Evolutionary conservation across 1,140 invertebrate species (phyloP), one percentile per base, ranked within the genome.

Genomic region (Apis dorsata): DNA sequence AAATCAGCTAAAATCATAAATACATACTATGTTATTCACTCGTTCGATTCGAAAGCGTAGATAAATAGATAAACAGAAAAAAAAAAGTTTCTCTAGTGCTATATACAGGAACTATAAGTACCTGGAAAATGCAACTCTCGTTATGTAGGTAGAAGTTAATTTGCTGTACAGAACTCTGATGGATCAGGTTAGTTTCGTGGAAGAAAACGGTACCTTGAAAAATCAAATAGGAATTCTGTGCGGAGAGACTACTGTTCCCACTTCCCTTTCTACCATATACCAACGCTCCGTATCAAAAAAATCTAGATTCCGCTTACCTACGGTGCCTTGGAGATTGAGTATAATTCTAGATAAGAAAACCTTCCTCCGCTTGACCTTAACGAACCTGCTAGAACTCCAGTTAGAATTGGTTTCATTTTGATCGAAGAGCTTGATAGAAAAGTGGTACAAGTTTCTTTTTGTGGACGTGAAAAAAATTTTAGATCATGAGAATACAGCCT

Each of bases 191-290:
- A 75, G 82, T 77, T 89, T 89, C 87, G 71, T 72, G 65, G 87
- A 89, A 89, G 83, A 65, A 88, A 89, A 90, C 88, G 88, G 88
- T 90, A 90, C 86, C 75, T 77, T 66, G 72, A 85, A 80, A 89
- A 89, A 89, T 89, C 83, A 86, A 89, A 87, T 85, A 60, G 72
- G 79, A 77, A 34, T 65, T 76, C 70, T 57, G n/a, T 53, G 60
- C 49, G 34, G 34, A 12, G 62, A 59, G 49, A 68, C 75, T 79
- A 79, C 75, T 60, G 66, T 83, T 78, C 68, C 69, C 65, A 59
- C 84, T 78, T 77, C 72, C 66, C 73, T 77, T 73, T 81, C 83
- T 81, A 75, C 72, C 4, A 57, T 44, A 44, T 44, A 44, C 17
- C 62, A 34, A 59, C 51, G 59, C 63, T 59, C 19, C n/a, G 24